Conservation (phyloP, 92 coral and sea anemone species). For the Epizoanthus illoricatus region DNA sequence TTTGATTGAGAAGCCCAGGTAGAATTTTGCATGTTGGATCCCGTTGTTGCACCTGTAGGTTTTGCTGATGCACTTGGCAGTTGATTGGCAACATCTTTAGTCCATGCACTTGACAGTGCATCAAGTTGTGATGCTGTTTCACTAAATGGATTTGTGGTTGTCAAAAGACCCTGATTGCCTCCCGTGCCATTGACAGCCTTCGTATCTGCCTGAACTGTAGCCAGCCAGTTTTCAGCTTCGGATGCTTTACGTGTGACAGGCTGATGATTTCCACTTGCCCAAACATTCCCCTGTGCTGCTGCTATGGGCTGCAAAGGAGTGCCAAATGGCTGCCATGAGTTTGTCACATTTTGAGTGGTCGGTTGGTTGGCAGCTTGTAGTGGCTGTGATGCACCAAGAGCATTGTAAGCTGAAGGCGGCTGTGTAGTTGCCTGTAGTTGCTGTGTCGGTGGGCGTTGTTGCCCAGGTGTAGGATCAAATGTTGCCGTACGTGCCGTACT, state of each 20-base stretch:
- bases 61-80: constrained; percentile 41
- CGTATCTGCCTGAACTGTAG: constrained; percentile 66
- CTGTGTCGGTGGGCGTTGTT: background rate
- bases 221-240: constrained; percentile 88
- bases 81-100: constrained; percentile 64
- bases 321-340: constrained; percentile 55
- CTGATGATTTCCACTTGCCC: constrained; percentile 45
- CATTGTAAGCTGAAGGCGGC: constrained; percentile 24
- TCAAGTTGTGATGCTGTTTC: constrained; percentile 61
- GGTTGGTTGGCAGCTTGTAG: constrained; percentile 44
- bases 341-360: constrained; percentile 40
- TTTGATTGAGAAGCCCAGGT: constrained; percentile 43
- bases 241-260: constrained; percentile 45
- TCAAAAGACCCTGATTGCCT: constrained; percentile 72
- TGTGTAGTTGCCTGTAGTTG: constrained; percentile 1
- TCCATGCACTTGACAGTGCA: constrained; percentile 88
- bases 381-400: constrained; percentile 40
- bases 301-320: constrained; percentile 39
- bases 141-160: constrained; percentile 78
- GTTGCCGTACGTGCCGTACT: background rate
- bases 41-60: constrained; percentile 7
- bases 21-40: constrained; percentile 7
- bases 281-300: constrained; percentile 37
- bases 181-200: constrained; percentile 35
- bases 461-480: constrained; percentile 39